Base-by-base conservation (phyloP, 2,113 vertebrate genomes). In the Megaceryle torquata region DNA sequence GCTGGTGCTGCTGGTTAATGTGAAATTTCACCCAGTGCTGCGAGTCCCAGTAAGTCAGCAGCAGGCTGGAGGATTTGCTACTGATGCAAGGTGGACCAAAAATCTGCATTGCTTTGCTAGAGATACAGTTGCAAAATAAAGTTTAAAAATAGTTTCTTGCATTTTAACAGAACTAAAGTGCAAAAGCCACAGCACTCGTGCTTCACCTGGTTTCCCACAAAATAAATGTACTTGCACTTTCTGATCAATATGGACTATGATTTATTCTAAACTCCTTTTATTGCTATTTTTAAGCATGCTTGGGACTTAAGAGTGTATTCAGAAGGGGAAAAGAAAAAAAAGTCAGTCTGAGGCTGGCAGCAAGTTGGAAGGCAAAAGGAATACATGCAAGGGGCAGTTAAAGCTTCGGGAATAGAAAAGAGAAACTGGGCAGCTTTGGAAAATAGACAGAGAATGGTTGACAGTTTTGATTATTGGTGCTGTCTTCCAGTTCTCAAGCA, bases 291-390 rank as follows among this genome's bases (percentile, higher is more conserved):
- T 39, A 57, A 70, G 56, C n/a, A 16, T 43, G 44, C n/a, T 33
- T 53, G 43, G 53, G 33, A 67, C 43, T 8, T 78, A 50, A 11
- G 4, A 67, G 13, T 3, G 2, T 65, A n/a, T 84, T 94, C 25
- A 60, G 83, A 91, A 50, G 35, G 54, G 10, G 43, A 48, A 10
- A 13, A 54, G 41, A 44, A 77, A 21, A n/a, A n/a, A 57, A 57
- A 57, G 33, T 18, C 31, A 21, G 31, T 89, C 28, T 37, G 31
- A 17, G 22, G 15, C 28, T 93, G 65, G 74, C 33, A 39, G 57
- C 65, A 75, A 82, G 56, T 13, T 93, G 68, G 81, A 89, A 84
- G 43, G 56, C 60, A 67, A 92, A 84, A 24, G 43, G n/a, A 88
- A 33, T 11, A 2, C 24, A 24, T 64, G 56, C 24, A 87, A 60